Evolutionary conservation across 1,140 invertebrate species (phyloP).

Genomic region (Heliconius congener): DNA sequence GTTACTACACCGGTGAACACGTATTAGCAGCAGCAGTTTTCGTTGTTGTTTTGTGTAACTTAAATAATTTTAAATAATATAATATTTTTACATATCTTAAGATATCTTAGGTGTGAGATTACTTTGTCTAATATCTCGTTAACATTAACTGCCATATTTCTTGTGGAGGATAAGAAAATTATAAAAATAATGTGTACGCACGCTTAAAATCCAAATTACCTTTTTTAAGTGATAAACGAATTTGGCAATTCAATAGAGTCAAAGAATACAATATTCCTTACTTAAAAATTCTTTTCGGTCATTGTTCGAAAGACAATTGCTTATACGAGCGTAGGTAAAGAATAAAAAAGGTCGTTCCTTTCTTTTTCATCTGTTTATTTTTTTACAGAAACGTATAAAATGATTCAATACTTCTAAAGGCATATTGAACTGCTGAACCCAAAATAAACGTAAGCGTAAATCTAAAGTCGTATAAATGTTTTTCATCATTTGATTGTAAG

Average conservation of each 20-base stretch:
- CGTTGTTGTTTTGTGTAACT: no score
- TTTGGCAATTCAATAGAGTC: slow-evolving; percentile 3
- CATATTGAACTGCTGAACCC: slow-evolving; percentile 24
- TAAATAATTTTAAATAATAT: no score
- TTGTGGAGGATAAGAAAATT: neutral
- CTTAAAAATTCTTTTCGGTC: neutral
- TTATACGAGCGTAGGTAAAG: neutral
- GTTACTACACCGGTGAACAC: neutral
- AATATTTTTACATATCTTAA: no score
- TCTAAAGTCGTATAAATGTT: slow-evolving; percentile 12
- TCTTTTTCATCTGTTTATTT: slow-evolving; percentile 15
- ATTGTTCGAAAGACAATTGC: slow-evolving; percentile 10
- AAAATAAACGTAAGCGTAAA: slow-evolving; percentile 7
- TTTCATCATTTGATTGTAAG: slow-evolving; percentile 6
- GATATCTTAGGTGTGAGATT: no score
- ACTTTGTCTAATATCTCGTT: neutral
- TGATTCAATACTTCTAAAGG: slow-evolving; percentile 24
- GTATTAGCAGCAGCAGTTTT: neutral
- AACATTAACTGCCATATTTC: neutral
- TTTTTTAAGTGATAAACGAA: neutral
- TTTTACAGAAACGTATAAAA: slow-evolving; percentile 22
- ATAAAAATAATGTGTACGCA: neutral
- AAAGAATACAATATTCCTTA: neutral
- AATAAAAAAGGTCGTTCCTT: slow-evolving; percentile 4
- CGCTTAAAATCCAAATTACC: neutral